phyloP scores from a whole-genome alignment of 2,797 vertebrate genomes.

The Propithecus perrieri region DNA sequence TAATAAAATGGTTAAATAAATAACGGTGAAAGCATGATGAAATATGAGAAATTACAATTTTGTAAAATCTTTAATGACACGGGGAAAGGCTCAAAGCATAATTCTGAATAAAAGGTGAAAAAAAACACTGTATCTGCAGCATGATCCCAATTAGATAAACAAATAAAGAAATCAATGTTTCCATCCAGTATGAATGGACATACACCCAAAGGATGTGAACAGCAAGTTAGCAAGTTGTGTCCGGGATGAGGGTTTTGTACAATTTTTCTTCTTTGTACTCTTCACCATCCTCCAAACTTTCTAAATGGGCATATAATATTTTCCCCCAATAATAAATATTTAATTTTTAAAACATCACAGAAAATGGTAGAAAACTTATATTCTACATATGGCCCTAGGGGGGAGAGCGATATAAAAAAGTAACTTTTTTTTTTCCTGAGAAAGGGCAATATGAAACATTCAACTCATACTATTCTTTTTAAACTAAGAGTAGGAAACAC shows the following conservation, averaged over 20 bases:
- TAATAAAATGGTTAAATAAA: neutral
- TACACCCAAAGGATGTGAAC: neutral
- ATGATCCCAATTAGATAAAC: neutral
- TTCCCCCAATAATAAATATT: neutral
- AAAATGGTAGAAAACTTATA: neutral
- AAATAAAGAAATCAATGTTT: neutral
- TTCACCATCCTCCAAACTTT: neutral
- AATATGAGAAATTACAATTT: neutral
- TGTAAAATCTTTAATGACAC: conserved; percentile 1
- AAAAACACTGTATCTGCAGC: neutral
- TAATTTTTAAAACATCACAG: neutral
- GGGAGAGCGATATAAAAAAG: neutral
- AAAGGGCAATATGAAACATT: neutral
- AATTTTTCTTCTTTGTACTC: neutral
- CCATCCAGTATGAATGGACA: neutral
- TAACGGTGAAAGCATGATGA: neutral
- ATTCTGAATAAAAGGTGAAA: neutral
- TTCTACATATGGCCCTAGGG: neutral
- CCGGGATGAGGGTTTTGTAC: neutral
- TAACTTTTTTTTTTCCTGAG: neutral
- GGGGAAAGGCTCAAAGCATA: neutral
- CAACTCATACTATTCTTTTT: neutral
- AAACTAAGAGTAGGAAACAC: neutral
- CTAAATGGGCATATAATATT: neutral
- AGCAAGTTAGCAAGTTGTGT: neutral